Conservation (phyloP, 1,140 invertebrate species). For the Spodoptera litura region DNA sequence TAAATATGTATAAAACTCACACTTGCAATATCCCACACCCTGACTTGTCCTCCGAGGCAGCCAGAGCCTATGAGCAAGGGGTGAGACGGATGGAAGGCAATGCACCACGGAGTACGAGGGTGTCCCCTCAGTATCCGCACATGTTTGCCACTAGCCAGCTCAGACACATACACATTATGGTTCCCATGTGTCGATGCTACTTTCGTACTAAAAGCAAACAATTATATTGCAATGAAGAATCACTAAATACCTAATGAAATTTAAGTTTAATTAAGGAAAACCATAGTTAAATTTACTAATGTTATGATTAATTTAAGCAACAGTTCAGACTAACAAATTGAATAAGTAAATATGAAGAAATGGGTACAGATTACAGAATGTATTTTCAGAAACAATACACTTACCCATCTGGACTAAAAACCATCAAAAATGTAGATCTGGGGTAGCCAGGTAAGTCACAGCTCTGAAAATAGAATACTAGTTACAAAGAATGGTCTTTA, state of each 20-base stretch:
- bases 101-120: constrained; percentile 96
- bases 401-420: constrained; percentile 94
- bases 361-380: too few species aligned
- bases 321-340: too few species aligned
- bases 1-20: constrained; percentile 86
- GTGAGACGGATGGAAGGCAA: constrained; percentile 95
- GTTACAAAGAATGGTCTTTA: background rate
- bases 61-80: constrained; percentile 95
- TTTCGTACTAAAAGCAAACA: constrained; percentile 88
- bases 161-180: constrained; percentile 96
- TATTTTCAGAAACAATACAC: constrained; percentile 30
- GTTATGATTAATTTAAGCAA: too few species aligned
- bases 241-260: background rate
- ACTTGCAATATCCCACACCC: constrained; percentile 94
- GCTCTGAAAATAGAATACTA: constrained; percentile 81
- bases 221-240: background rate
- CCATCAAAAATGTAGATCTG: constrained; percentile 93
- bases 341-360: too few species aligned
- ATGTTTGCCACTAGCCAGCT: constrained; percentile 92
- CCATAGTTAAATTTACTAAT: background rate
- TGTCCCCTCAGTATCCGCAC: constrained; percentile 93
- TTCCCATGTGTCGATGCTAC: constrained; percentile 97
- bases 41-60: constrained; percentile 95
- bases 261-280: background rate
- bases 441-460: constrained; percentile 92